phyloP scores from a whole-genome alignment of 2,113 vertebrate species.

The Callocephalon fimbriatum region DNA sequence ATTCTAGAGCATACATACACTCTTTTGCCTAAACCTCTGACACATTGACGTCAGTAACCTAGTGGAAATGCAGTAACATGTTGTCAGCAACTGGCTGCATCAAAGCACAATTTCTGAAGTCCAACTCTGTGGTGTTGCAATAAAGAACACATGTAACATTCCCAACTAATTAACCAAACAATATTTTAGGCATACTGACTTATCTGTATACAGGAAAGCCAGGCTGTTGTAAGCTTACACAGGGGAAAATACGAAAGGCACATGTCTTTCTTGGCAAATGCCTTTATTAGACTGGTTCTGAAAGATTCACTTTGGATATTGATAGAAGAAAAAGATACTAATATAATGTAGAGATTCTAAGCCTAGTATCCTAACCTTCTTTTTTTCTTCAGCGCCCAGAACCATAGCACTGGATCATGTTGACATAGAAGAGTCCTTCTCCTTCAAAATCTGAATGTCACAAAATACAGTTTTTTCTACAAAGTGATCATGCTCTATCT shows the following conservation, averaged over 20 bases:
- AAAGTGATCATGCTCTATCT: background rate
- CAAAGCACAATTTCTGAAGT: background rate
- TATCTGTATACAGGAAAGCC: background rate
- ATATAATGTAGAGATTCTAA: background rate
- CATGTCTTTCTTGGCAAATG: background rate
- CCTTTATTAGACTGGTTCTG: background rate
- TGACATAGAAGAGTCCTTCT: background rate
- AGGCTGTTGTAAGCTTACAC: background rate
- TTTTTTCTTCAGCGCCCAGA: background rate
- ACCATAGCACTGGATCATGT: background rate
- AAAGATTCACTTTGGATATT: background rate
- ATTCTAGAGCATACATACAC: background rate
- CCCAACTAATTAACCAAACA: background rate
- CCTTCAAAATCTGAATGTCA: background rate
- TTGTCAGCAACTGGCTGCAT: conserved; percentile 6
- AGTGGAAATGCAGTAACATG: background rate
- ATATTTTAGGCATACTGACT: background rate
- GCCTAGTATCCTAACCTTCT: background rate
- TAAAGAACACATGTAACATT: background rate
- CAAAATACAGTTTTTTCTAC: background rate
- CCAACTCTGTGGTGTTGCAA: background rate
- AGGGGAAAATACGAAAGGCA: background rate
- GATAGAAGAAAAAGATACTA: background rate
- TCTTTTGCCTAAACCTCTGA: background rate
- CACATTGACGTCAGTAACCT: background rate